Base-by-base conservation (phyloP, 1,140 invertebrate species). In the Caenorhabditis briggsae region DNA sequence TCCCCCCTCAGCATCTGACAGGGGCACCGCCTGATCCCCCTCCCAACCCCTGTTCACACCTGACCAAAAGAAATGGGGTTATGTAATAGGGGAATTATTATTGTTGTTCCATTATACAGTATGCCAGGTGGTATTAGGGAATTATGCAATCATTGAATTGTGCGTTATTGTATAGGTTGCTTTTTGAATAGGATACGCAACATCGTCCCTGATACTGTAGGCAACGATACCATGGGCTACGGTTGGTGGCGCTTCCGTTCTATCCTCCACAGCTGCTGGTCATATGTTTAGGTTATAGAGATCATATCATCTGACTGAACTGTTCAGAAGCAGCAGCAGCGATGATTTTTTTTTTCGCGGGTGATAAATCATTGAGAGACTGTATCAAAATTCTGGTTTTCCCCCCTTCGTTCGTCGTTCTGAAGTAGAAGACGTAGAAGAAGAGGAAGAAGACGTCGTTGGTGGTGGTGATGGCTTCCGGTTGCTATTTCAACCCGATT, bases 331-430 rank as follows among this genome's bases (percentile, higher is more conserved):
- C n/a, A n/a, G n/a, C n/a, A n/a, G n/a, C n/a, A 33, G 33, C 1
- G 3, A 33, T 33, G 33, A 33, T 33, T 33, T 1, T n/a, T 33
- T 33, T 1, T n/a, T 70, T 70, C 65, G 65, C 43, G 33, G 65
- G 16, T 70, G 65, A 70, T 70, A 70, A 70, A 70, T 70, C 65
- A 70, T 70, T 70, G 33, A 70, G 61, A 70, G 70, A 33, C 33
- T 78, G 70, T 78, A 46, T 70, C 65, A 70, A 70, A 33, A 25
- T 64, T 64, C 61, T 64, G 61, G 61, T 64, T 64, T n/a, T 16
- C 16, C 50, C 33, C 33, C 1, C 33, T 33, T 33, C 33, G 33
- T 33, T 33, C 33, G 33, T 33, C 3, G 1, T 33, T 33, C 33
- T 33, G 33, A 33, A 33, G 33, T 33, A 33, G 33, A 33, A 33